A percentile compares a stretch with the other conserved stretches of the same genome.
Evolutionary conservation across 2,888 invertebrate genomes (phyloP).

Genomic region (Pandemis cinnamomeana): DNA sequence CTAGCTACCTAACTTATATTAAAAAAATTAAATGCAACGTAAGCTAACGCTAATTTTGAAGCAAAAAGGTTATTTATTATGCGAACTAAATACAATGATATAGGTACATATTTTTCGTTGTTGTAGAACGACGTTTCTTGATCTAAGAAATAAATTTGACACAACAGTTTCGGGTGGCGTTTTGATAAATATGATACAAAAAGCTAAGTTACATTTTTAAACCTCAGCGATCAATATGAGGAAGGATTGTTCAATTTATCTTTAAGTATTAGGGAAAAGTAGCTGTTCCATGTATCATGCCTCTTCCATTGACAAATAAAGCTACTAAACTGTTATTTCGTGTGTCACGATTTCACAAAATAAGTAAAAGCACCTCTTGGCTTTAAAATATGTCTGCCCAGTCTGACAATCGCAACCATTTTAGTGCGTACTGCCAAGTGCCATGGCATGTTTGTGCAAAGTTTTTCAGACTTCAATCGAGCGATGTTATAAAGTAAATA

Average conservation of each 20-base stretch:
- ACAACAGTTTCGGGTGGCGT: background rate
- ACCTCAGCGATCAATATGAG: background rate
- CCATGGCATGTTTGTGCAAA: too few species aligned
- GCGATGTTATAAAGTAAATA: background rate
- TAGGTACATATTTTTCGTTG: too few species aligned
- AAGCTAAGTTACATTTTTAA: background rate
- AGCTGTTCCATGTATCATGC: conserved; percentile 22
- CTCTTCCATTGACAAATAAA: conserved; percentile 11
- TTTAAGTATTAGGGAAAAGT: conserved; percentile 43
- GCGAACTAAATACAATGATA: too few species aligned
- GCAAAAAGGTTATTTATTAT: too few species aligned
- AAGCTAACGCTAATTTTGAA: too few species aligned
- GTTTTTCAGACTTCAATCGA: conserved; percentile 16
- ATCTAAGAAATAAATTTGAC: too few species aligned
- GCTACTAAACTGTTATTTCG: conserved; percentile 28
- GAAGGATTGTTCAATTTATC: conserved; percentile 43
- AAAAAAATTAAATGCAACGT: too few species aligned
- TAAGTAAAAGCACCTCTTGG: conserved; percentile 19
- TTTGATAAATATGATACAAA: conserved; percentile 8
- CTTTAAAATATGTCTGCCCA: conserved; percentile 24
- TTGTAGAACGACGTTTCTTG: too few species aligned
- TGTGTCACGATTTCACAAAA: conserved; percentile 17
- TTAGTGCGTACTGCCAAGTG: conserved; percentile 19
- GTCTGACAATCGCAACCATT: conserved; percentile 17
- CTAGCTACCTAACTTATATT: too few species aligned